A percentile compares a stretch with the other conserved stretches of the same genome.
These are phyloP conservation scores for Labeo rohita DNA, from an alignment of 2,113 vertebrate genomes.

Conservation along the genomic window DNA sequence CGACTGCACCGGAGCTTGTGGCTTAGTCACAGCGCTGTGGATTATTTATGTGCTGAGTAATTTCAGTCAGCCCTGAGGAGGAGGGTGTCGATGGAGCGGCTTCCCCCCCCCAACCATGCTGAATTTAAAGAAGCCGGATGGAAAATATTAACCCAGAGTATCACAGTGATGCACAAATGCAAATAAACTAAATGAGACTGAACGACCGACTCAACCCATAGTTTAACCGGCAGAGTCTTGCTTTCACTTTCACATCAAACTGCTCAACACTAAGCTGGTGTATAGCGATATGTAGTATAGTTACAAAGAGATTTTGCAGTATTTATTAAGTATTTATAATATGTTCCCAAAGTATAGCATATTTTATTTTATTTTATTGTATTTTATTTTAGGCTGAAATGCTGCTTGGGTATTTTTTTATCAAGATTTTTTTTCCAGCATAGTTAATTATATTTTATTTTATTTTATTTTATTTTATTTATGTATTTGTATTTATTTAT, in stretches of 20 bases:
- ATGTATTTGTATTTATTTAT: no score
- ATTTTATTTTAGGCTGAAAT: no score
- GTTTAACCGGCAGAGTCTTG: not conserved
- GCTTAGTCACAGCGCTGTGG: constrained; percentile 62
- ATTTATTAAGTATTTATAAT: no score
- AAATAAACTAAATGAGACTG: not conserved
- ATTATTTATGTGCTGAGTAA: constrained; percentile 64
- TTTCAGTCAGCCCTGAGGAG: constrained; percentile 48
- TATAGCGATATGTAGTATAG: no score
- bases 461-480: no score
- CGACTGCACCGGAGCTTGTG: constrained; percentile 26
- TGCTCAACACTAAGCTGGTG: not conserved
- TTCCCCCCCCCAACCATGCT: not conserved
- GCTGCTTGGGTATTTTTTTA: no score
- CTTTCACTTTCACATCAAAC: constrained; percentile 42
- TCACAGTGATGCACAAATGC: not conserved
- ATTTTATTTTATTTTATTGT: no score
- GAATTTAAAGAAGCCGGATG: not conserved
- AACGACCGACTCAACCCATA: not conserved
- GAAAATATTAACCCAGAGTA: not conserved
- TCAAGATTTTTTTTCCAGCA: no score
- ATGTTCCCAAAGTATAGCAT: no score
- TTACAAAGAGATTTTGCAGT: no score
- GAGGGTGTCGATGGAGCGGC: constrained; percentile 13
- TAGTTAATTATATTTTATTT: no score